Base-by-base conservation (phyloP, 2,888 invertebrate genomes). In the Polymixis flavicincta region DNA sequence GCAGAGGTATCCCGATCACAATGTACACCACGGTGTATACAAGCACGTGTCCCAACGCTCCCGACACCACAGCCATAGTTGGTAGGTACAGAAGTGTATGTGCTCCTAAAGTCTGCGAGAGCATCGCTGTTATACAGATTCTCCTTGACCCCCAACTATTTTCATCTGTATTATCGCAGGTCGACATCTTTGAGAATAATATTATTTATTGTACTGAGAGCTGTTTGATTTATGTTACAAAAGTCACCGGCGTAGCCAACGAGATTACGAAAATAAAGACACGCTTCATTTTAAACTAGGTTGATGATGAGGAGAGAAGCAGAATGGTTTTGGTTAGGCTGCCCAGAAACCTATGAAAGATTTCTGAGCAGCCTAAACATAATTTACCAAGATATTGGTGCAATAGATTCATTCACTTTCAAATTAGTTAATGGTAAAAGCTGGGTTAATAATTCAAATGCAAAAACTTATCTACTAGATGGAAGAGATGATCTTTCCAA, bases 1-100 rank as follows among this genome's bases (percentile, higher is more conserved):
- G 74, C 19, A 95, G 78, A 1, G 96, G 96, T 74, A 95, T 92
- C 7, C 95, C 96, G 19, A 95, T 55, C 4, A 93, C 59, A 5
- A 93, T 45, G 81, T 88, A 93, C 28, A 86, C 59, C 11, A 91
- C 0, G 9, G 88, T n/a, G 67, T 89, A 87, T 5, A 89, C 76
- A 32, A 94, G 69, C 2, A 92, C 64, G 78, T 90, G 90, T 0
- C 95, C 96, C 0, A 87, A 55, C 3, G 93, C 88, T 5, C 96
- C 96, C 55, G 87, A 71, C 0, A 50, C 32, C 9, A 93, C 76
- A 0, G 94, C 93, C 22, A 78, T 69, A 48, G 85, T 88, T 1
- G 94, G 91, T 67, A 94, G 76, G 11, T 84, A 85, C 25, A 90
- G 82, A 14, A 93, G 87, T 7, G 90, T 89, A 3, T 90, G 76